phyloP scores from a whole-genome alignment of 1,140 invertebrate genomes.

The Drosophila arizonae region DNA sequence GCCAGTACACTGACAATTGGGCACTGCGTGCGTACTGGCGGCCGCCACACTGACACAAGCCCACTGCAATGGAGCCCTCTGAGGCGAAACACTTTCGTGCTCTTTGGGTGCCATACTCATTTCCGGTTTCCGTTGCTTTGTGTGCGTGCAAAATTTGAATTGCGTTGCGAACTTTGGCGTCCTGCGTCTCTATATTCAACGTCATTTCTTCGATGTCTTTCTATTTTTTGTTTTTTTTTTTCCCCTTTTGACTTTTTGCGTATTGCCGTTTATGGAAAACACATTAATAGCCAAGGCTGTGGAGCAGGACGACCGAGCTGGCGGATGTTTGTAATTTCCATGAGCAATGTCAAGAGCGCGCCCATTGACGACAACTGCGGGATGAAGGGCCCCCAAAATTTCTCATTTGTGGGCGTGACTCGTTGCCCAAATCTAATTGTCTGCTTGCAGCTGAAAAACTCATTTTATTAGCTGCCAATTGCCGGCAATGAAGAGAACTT shows the following conservation, averaged over 20 bases:
- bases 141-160: conserved; percentile 76
- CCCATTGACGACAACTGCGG: background rate
- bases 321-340: conserved; percentile 78
- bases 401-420: conserved; percentile 50
- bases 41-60: conserved; percentile 9
- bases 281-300: conserved; percentile 52
- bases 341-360: conserved; percentile 21
- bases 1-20: conserved; percentile 20
- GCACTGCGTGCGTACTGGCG: conserved; percentile 4
- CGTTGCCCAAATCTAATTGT: conserved; percentile 69
- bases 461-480: conserved; percentile 66
- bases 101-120: conserved; percentile 71
- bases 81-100: conserved; percentile 36
- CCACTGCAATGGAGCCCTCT: conserved; percentile 11
- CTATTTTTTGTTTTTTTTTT: no score
- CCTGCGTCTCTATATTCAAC: conserved; percentile 14
- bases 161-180: conserved; percentile 64
- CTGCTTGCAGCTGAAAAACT: conserved; percentile 50
- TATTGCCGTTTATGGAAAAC: conserved; percentile 74
- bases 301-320: conserved; percentile 17
- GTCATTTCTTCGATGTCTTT: background rate
- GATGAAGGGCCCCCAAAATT: background rate
- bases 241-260: conserved; percentile 26
- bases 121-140: conserved; percentile 80
- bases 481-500: conserved; percentile 59